Base-by-base conservation (phyloP, 2,888 invertebrate genomes). In the Chrysolina americana region DNA sequence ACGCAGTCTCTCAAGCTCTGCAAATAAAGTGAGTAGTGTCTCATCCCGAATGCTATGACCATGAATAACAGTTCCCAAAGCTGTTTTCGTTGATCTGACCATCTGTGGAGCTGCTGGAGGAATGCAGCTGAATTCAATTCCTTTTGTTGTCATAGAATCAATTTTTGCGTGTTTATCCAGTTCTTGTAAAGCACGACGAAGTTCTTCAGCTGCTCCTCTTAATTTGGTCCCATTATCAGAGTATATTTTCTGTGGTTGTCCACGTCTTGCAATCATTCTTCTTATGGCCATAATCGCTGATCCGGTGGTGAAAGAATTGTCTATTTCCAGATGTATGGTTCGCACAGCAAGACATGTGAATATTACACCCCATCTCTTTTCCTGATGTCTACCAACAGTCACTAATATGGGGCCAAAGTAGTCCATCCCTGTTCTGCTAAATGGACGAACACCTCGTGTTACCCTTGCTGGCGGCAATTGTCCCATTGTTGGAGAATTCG, bases 271-370 rank as follows among this genome's bases (percentile, higher is more conserved):
- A n/a, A 68, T 56, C 36, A 68, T 17, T 53, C 68, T 68, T 28
- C 44, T 53, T 2, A 68, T 56, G 41, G 68, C 56, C 59, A 71
- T 71, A 13, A 74, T 71, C 5, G 74, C 44, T 2, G 71, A 71
- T 21, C 62, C 68, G 1, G 63, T 64, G 8, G 53, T 66, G 13
- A 73, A 13, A 19, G 70, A 59, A 17, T 70, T 21, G 0, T 64
- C 73, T 15, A 76, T 63, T 64, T 73, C 65, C 28, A 73, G 17
- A 63, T 76, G 53, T 10, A 76, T 64, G 28, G 68, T 73, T 76
- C 64, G 28, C 8, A 68, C 47, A 41, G 66, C 23, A 13, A 75
- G 15, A 9, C 73, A 75, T 5, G 75, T 73, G 21, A 65, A 73
- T 4, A 75, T 11, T 47, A 74, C 71, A 23, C 63, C 76, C 63